Base-by-base conservation (phyloP, 37 sponge, comb jelly and placozoan genomes). In the Agelas oroides region DNA sequence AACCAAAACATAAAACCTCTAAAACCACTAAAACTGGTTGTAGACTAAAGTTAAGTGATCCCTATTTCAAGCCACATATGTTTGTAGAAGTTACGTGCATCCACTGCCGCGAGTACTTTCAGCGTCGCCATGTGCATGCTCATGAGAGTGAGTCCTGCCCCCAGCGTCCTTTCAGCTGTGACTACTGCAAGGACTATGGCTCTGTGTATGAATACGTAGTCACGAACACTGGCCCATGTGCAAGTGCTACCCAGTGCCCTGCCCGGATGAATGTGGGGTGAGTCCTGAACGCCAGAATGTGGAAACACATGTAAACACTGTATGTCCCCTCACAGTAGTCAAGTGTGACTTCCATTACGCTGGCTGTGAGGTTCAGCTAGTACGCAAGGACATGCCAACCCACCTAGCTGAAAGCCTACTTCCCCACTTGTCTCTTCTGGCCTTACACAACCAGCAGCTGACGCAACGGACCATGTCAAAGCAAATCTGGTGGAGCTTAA, bases 81-180 rank as follows among this genome's bases (percentile, higher is more conserved):
- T 78, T 36, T 78, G 53, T 24, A 8, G 65, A 2, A 3, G 79
- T 78, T 30, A 67, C 34, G 37, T 78, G 79, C 35, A 64, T 23
- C 37, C 35, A 58, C 55, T 59, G 61, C 8, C 6, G 6, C 8
- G 46, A 46, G 46, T 3, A 3, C 3, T 46, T 46, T 8, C 46
- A 46, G 8, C 73, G 75, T 39, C 13, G 64, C 5, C 23, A 60
- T 25, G 17, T 83, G 19, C 40, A n/a, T 0, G 41, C 40, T 17
- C 83, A 83, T 18, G 31, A 73, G 38, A 27, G 15, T 13, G 30
- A 18, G 2, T 28, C 46, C 12, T 83, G 83, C 41, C 59, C 41
- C 1, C 71, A 72, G 46, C 73, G 83, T 36, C 83, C 83, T 38
- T 73, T 59, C 62, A 37, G 59, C 46, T 83, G 83, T 82, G 74